Conservation (phyloP, 2,888 invertebrate species). For the Platycnemis pennipes region DNA sequence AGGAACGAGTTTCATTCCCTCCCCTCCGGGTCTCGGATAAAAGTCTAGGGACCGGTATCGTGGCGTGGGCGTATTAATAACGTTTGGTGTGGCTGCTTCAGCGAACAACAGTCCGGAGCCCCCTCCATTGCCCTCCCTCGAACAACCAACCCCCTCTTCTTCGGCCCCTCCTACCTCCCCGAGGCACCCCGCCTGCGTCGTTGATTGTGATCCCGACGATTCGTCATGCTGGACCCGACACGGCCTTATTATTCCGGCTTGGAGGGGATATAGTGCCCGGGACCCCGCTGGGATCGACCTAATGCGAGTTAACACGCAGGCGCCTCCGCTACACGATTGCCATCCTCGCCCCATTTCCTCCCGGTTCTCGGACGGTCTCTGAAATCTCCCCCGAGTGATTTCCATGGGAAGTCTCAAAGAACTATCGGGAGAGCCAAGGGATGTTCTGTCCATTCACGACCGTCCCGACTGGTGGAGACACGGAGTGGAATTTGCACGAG, state of each 20-base stretch:
- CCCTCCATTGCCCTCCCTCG: not conserved
- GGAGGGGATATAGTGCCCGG: conserved; percentile 47
- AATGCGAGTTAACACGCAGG: conserved; percentile 62
- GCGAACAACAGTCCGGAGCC: not conserved
- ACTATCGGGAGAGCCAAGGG: not conserved
- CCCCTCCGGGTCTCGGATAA: not conserved
- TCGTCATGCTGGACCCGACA: conserved; percentile 57
- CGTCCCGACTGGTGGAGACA: not conserved
- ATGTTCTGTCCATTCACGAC: not conserved
- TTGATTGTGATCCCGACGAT: conserved; percentile 63
- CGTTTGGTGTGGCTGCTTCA: not conserved
- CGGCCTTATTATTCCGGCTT: conserved; percentile 57
- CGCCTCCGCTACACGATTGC: conserved; percentile 35
- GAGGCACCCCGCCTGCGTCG: conserved; percentile 51
- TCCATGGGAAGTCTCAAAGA: not conserved
- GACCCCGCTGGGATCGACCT: conserved; percentile 51
- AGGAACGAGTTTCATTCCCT: conserved; percentile 9
- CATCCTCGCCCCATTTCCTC: not conserved
- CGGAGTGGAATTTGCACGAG: not conserved
- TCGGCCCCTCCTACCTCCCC: not conserved
- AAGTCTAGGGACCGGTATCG: not conserved
- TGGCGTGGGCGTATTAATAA: not conserved
- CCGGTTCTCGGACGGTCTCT: not conserved
- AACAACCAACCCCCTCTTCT: not conserved
- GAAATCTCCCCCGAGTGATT: conserved; percentile 33